Percentiles rank a stretch among this genome's conserved stretches.
These are phyloP conservation scores for Sphaeramia orbicularis DNA, from an alignment of 2,797 vertebrate genomes.

Conservation along the genomic window DNA sequence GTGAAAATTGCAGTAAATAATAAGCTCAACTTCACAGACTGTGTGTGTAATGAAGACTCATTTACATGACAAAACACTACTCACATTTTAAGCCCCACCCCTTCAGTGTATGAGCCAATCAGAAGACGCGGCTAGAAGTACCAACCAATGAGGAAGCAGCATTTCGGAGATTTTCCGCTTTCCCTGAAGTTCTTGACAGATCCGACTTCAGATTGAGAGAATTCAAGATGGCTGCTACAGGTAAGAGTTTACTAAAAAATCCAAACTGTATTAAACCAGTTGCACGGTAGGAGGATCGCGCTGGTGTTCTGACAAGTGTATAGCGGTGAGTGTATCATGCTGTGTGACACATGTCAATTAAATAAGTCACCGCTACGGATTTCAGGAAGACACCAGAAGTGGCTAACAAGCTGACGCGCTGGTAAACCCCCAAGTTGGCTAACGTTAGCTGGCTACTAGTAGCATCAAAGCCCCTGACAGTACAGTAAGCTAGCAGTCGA, in stretches of 20 bases:
- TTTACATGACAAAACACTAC: constrained; percentile 11
- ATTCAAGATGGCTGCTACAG: constrained; percentile 89
- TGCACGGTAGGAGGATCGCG: neutral
- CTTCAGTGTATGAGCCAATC: constrained; percentile 65
- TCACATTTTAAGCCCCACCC: constrained; percentile 48
- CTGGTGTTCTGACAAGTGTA: neutral
- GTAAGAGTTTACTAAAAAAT: constrained; percentile 80
- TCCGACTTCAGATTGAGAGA: constrained; percentile 84
- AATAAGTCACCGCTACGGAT: constrained; percentile 1
- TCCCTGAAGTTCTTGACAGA: constrained; percentile 84
- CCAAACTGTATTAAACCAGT: constrained; percentile 43
- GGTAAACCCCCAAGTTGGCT: constrained; percentile 58
- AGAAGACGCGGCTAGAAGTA: constrained; percentile 40
- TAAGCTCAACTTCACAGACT: neutral
- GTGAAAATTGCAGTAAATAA: neutral
- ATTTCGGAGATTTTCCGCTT: constrained; percentile 78
- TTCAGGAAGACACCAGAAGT: constrained; percentile 25
- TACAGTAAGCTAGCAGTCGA: constrained; percentile 45
- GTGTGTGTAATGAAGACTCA: constrained; percentile 3
- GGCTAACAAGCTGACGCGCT: constrained; percentile 52
- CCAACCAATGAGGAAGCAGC: constrained; percentile 74
- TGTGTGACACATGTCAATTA: neutral
- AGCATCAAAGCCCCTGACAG: constrained; percentile 49
- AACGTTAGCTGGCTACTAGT: constrained; percentile 64
- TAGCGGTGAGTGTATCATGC: too few species aligned